Evolutionary conservation across 2,113 vertebrate genomes (phyloP).

Genomic region (Crypturellus undulatus): DNA sequence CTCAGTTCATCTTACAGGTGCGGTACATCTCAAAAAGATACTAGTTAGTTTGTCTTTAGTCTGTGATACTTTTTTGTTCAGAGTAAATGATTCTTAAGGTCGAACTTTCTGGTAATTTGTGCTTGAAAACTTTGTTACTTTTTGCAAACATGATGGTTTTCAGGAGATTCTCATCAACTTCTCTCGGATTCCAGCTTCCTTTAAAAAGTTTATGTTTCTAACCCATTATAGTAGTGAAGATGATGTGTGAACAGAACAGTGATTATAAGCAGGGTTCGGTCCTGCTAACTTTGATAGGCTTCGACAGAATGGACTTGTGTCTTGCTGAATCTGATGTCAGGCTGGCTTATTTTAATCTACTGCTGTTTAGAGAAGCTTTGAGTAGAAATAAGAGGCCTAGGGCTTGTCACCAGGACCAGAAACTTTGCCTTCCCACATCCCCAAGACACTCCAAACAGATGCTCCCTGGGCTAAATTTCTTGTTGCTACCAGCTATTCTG

Average conservation of each 20-base stretch:
- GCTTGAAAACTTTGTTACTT: neutral
- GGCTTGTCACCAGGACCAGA: neutral
- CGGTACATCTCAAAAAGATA: neutral
- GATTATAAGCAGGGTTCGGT: neutral
- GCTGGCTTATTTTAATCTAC: neutral
- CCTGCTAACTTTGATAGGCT: neutral
- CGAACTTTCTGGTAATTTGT: neutral
- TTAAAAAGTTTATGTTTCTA: neutral
- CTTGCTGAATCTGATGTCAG: neutral
- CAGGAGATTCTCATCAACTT: neutral
- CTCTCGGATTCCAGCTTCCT: neutral
- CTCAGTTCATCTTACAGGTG: neutral
- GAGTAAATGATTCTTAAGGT: neutral
- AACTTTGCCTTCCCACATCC: neutral
- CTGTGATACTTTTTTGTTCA: neutral
- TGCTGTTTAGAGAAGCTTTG: neutral
- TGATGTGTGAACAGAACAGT: neutral
- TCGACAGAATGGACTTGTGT: neutral
- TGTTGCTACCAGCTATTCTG: neutral
- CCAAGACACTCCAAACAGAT: rapidly evolving
- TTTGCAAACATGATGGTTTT: neutral
- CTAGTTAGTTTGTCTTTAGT: neutral
- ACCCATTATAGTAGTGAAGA: neutral
- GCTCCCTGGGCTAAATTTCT: neutral
- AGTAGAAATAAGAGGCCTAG: neutral